Percentiles rank a stretch among this genome's conserved stretches.
phyloP scores from a whole-genome alignment of 2,888 invertebrate species.

The Ormyrus rosae region DNA sequence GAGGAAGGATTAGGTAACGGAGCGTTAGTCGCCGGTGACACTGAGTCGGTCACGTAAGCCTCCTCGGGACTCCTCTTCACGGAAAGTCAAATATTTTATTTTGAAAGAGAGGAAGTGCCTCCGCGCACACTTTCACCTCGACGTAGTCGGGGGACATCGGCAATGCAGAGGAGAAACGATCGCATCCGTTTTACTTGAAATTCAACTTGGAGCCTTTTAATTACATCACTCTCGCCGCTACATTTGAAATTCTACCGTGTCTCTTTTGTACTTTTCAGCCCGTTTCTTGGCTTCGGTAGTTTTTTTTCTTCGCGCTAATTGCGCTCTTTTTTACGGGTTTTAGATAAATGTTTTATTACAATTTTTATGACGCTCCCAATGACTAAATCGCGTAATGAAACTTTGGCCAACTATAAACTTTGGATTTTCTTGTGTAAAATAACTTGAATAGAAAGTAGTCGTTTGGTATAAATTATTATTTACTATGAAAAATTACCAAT shows the following conservation, averaged over 20 bases:
- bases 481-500: neutral
- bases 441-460: slow-evolving; percentile 18
- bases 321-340: neutral
- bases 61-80: slow-evolving; percentile 17
- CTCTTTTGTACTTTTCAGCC: neutral
- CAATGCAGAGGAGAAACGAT: slow-evolving; percentile 36
- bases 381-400: neutral
- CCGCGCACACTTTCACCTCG: slow-evolving; percentile 62
- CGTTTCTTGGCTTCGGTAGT: neutral
- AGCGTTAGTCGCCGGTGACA: slow-evolving; percentile 35
- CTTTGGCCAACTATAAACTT: neutral
- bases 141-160: slow-evolving; percentile 19
- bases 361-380: slow-evolving; percentile 13
- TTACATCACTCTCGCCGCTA: slow-evolving; percentile 31
- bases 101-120: slow-evolving; percentile 69
- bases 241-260: neutral
- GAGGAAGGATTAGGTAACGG: slow-evolving; percentile 54
- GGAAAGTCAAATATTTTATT: slow-evolving; percentile 59
- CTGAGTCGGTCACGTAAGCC: slow-evolving; percentile 51
- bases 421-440: slow-evolving; percentile 7
- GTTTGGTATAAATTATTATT: slow-evolving; percentile 10
- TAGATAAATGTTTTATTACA: slow-evolving; percentile 22
- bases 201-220: slow-evolving; percentile 37
- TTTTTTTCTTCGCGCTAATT: neutral
- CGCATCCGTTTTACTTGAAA: slow-evolving; percentile 46